These are phyloP conservation scores for Calonectris borealis DNA, from an alignment of 2,113 vertebrate species.

Conservation along the genomic window DNA sequence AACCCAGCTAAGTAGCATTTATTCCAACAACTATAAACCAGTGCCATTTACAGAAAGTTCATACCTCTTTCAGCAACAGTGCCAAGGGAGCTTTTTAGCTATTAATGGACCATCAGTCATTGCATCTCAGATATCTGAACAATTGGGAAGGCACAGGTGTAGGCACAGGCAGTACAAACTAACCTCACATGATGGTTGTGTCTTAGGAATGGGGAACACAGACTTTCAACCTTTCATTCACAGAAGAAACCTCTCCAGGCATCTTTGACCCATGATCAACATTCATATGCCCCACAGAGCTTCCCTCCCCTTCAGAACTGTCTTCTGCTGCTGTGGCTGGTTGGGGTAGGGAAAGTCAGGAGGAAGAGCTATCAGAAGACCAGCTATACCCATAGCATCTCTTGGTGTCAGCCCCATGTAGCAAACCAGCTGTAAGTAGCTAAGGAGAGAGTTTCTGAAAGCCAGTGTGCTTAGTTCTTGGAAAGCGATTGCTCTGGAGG, in stretches of 20 bases:
- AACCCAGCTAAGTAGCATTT: background rate
- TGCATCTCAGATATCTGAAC: background rate
- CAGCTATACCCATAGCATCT: background rate
- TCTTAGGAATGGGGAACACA: background rate
- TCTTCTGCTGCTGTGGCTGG: background rate
- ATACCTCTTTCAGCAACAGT: background rate
- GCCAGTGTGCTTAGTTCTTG: background rate
- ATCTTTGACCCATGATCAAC: background rate
- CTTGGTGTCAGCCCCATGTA: background rate
- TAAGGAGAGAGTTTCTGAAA: background rate
- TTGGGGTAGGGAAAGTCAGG: background rate
- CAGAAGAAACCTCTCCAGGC: background rate
- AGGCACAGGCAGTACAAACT: background rate
- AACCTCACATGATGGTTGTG: background rate
- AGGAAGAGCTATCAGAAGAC: background rate
- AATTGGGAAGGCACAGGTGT: background rate
- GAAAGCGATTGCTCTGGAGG: conserved; percentile 10
- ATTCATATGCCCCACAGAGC: background rate
- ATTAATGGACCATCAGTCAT: background rate
- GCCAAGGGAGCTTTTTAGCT: background rate
- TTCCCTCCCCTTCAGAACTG: background rate
- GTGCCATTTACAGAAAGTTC: conserved; percentile 28
- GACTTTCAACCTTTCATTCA: background rate
- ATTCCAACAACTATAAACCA: background rate
- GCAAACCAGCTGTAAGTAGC: background rate